These are phyloP conservation scores for Macroglossus sobrinus DNA, from an alignment of 2,113 vertebrate species.

Conservation along the genomic window DNA sequence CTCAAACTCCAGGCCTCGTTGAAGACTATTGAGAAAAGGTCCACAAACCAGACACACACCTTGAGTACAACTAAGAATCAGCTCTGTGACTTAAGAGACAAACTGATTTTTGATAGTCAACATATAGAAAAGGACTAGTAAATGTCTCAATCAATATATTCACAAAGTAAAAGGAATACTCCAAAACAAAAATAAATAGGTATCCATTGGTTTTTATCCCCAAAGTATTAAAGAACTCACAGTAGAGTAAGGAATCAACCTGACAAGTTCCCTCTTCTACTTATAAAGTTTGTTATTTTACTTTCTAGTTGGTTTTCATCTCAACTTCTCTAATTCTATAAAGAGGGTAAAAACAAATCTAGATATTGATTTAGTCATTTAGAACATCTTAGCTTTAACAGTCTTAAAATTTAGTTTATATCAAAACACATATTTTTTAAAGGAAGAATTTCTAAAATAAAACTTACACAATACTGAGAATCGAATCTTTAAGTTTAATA, in stretches of 20 bases:
- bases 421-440: constrained; percentile 16
- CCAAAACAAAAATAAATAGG: neutral
- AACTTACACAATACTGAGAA: constrained; percentile 98
- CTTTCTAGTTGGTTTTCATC: neutral
- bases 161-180: neutral
- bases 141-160: neutral
- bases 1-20: neutral
- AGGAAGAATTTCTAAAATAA: constrained; percentile 32
- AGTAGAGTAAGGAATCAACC: neutral
- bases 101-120: neutral
- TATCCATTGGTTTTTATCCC: neutral
- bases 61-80: neutral
- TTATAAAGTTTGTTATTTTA: neutral
- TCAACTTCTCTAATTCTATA: neutral
- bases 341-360: neutral
- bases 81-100: neutral
- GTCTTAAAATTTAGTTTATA: constrained; percentile 38
- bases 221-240: neutral
- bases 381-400: neutral
- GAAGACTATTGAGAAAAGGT: neutral
- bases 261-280: neutral
- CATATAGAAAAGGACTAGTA: neutral
- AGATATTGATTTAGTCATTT: neutral
- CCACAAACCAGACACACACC: neutral
- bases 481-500: constrained; percentile 97